Conservation (phyloP, 1,140 invertebrate genomes). For the Centruroides sculpturatus region DNA sequence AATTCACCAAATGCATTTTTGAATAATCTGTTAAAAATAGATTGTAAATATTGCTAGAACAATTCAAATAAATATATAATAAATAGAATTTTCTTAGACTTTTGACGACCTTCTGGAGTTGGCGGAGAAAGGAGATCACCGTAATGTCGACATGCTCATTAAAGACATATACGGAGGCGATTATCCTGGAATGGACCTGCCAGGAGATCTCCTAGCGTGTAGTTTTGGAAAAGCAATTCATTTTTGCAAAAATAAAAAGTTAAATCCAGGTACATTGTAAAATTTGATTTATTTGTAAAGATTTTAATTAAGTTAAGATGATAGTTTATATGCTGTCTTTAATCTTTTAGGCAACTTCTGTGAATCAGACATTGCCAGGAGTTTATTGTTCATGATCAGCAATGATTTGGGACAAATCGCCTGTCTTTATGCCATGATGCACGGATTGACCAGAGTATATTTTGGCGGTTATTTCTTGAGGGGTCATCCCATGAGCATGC, state of each 20-base stretch:
- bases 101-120: slow-evolving; percentile 57
- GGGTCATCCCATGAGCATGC: slow-evolving; percentile 60
- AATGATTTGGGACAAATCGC: slow-evolving; percentile 66
- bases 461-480: slow-evolving; percentile 63
- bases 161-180: slow-evolving; percentile 60
- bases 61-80: too few relatives aligned
- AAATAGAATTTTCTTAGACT: slow-evolving; percentile 27
- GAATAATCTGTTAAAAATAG: too few relatives aligned
- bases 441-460: slow-evolving; percentile 47
- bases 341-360: too few relatives aligned
- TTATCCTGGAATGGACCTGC: slow-evolving; percentile 40
- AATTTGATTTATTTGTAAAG: too few relatives aligned
- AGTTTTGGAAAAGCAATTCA: slow-evolving; percentile 55
- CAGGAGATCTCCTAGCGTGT: slow-evolving; percentile 55
- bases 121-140: slow-evolving; percentile 54
- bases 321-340: too few relatives aligned
- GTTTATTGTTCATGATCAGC: slow-evolving; percentile 53
- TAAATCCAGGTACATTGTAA: slow-evolving; percentile 15
- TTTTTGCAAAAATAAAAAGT: slow-evolving; percentile 22
- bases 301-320: too few relatives aligned
- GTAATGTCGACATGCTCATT: slow-evolving; percentile 56
- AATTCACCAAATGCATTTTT: too few relatives aligned
- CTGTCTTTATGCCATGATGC: slow-evolving; percentile 50
- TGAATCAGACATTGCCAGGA: slow-evolving; percentile 46
- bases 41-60: too few relatives aligned